Evolutionary conservation across 1,140 invertebrate species (phyloP), one percentile per base, ranked within the genome.

Genomic region (Drosophila ananassae): DNA sequence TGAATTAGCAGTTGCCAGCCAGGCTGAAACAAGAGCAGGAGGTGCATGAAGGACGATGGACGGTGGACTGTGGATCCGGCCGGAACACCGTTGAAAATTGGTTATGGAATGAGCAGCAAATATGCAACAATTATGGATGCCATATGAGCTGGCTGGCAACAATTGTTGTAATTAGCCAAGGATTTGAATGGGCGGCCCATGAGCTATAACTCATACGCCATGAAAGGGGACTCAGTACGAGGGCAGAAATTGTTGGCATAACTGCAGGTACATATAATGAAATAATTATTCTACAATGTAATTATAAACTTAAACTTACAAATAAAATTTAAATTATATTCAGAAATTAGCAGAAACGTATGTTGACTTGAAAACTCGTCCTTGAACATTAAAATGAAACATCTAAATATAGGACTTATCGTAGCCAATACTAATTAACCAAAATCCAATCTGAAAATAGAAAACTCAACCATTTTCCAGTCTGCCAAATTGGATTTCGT

Each of bases 41-140:
- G 2, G 13, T 12, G 3, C 8, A 6, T 39, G 25, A 47, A 28
- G 25, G 5, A 28, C 25, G n/a, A n/a, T n/a, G n/a, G n/a, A n/a
- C 17, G 17, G 17, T 1, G 17, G 17, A 17, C 17, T 17, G 17
- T 17, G 25, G 25, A 28, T 28, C 25, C 25, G 25, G 25, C 25
- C 12, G 34, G 34, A 37, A 37, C 12, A 37, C n/a, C 41, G 22
- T 21, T 17, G 44, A 21, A 44, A 44, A 30, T 44, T 54, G 59
- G 37, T 13, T 64, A 57, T 69, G 72, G 61, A 75, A 58, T 75
- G 60, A 66, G 53, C 60, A 75, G 67, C 67, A 71, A 71, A 75
- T 75, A 74, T 66, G 72, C 60, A 66, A 75, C 72, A 75, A 75
- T 75, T 75, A 75, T 75, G 67, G 64, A 53, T 75, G 72, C 53